Conservation (phyloP, 1,140 invertebrate species). For the Atta texana region DNA sequence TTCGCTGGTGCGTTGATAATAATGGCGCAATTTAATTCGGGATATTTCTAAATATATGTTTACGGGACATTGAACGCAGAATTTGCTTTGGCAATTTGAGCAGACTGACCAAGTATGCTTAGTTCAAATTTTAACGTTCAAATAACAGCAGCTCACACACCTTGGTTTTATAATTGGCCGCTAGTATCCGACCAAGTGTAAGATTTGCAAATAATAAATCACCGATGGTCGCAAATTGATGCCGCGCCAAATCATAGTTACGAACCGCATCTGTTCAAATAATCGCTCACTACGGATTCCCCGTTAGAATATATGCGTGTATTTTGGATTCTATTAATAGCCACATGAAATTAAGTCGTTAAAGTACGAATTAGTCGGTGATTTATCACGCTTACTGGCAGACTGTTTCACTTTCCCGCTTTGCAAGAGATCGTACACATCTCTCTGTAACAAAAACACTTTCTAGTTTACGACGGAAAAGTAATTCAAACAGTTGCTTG, state of each 20-base stretch:
- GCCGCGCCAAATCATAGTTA: constrained; percentile 48
- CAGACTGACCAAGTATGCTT: not conserved
- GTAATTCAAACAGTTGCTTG: not conserved
- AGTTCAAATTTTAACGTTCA: constrained; percentile 8
- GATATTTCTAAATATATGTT: not conserved
- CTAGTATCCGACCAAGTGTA: not conserved
- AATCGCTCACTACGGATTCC: constrained; percentile 30
- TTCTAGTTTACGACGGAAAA: constrained; percentile 34
- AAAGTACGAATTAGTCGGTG: constrained; percentile 37
- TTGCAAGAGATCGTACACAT: constrained; percentile 13
- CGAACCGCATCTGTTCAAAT: constrained; percentile 54
- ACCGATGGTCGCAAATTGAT: constrained; percentile 35
- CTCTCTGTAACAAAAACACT: constrained; percentile 41
- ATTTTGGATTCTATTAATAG: constrained; percentile 51
- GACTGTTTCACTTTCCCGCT: constrained; percentile 28
- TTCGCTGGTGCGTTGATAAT: not conserved
- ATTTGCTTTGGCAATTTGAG: constrained; percentile 9
- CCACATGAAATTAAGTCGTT: constrained; percentile 36
- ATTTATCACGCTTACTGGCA: constrained; percentile 41
- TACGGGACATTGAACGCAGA: constrained; percentile 1
- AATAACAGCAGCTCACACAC: not conserved
- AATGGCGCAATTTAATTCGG: not conserved
- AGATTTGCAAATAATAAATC: constrained; percentile 60
- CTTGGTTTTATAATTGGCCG: constrained; percentile 49
- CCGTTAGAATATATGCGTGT: not conserved